Base-by-base conservation (phyloP, 2,888 invertebrate species). In the Microplitis manilae region DNA sequence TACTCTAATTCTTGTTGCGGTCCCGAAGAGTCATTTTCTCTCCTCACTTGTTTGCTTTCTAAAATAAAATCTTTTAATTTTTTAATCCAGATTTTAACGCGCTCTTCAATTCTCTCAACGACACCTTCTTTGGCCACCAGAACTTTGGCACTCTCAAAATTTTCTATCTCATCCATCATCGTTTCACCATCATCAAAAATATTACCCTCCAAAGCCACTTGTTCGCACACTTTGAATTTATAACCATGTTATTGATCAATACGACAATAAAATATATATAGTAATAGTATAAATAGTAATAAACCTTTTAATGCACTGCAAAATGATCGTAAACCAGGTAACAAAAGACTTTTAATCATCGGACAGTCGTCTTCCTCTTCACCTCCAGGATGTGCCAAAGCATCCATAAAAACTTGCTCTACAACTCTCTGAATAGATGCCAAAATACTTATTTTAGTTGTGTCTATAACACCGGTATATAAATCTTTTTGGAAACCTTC, bases 1-100 rank as follows among this genome's bases (percentile, higher is more conserved):
- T 98, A 98, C 85, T 97, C 96, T 61, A 98, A 91, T 88, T 98
- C 98, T 86, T 98, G 97, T 87, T 97, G 96, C 0, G 98, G 98
- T 0, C 98, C 97, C 73, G 95, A 95, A 4, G 95, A 95, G 88
- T 98, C 97, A 78, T 96, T 96, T 88, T 98, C 98, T 62, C 96
- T 94, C 74, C 98, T 92, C 80, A 98, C 92, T 87, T 98, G 97
- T 86, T 97, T 97, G 86, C 97, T 97, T 88, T 98, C 97, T 77
- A 96, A 95, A 73, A 98, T 91, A 78, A 87, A 88, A 90, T 96
- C 96, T 88, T 95, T 94, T 38, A 96, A 93, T 84, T 92, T 94
- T 85, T 95, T 95, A 30, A 94, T 94, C 97, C 96, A 96, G 78
- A 92, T 92, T 79, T 92, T 94, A 1, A 96, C 94, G 0, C 96